A percentile compares a stretch with the other conserved stretches of the same genome.
These are phyloP conservation scores for Rynchops niger DNA, from an alignment of 2,113 vertebrate species.

Conservation along the genomic window DNA sequence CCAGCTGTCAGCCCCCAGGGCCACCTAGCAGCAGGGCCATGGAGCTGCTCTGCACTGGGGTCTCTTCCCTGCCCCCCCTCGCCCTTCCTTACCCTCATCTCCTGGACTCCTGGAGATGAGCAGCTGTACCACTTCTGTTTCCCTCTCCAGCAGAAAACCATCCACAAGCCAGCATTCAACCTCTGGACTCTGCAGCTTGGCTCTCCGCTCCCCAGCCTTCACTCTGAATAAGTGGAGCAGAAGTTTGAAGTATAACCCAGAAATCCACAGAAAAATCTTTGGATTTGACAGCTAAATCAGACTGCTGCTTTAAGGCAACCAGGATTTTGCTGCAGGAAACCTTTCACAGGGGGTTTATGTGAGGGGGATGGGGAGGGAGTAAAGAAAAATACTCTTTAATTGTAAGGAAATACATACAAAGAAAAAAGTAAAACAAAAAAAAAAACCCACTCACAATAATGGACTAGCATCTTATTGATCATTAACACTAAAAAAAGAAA, in stretches of 20 bases:
- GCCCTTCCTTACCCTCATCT: neutral
- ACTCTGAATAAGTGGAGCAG: neutral
- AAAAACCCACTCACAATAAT: neutral
- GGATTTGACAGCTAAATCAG: neutral
- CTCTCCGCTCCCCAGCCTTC: neutral
- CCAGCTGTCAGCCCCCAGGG: neutral
- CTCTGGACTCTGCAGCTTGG: neutral
- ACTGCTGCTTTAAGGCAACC: neutral
- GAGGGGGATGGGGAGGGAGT: no score
- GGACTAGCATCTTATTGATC: neutral
- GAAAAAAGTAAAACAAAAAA: neutral
- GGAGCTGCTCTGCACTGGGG: neutral
- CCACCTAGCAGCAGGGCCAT: neutral
- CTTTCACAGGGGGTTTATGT: no score
- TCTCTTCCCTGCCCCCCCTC: neutral
- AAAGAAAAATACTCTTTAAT: neutral
- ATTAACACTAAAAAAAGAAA: neutral
- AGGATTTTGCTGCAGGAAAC: neutral
- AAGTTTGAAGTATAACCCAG: neutral
- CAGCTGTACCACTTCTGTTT: neutral
- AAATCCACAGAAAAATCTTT: neutral
- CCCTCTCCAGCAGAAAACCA: neutral
- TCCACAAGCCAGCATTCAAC: accelerated
- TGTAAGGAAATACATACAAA: neutral
- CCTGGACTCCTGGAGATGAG: neutral